Evolutionary conservation across 2,113 vertebrate genomes (phyloP), one percentile per base, ranked within the genome.

Genomic region (Zosterops hypoxanthus): DNA sequence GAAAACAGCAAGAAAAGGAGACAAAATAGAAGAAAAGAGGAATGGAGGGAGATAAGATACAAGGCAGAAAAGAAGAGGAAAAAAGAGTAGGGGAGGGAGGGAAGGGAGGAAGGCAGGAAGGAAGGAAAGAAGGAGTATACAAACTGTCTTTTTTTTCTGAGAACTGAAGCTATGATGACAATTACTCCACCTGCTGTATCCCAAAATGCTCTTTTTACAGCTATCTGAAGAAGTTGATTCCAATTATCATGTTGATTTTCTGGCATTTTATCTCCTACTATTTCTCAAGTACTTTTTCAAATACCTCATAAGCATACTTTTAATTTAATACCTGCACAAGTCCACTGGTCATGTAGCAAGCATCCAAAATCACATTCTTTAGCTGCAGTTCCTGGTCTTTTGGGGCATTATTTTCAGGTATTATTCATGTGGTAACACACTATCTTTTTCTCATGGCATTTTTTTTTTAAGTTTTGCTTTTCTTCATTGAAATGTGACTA

Each of bases 251-350:
- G 24, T 93, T 73, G 21, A 14, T 94, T 95, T 96, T 93, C 76
- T 88, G 75, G 68, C 15, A 81, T 55, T 84, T 88, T 86, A 82
- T 92, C 28, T 63, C 59, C 36, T 77, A 66, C 25, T 46, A 47
- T 95, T 97, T 85, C 94, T 53, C 47, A 95, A 82, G 31, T 46
- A 71, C 64, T 80, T 90, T 76, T 92, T 84, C 87, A 64, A 82
- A 55, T 39, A 66, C 55, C 78, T 93, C 52, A 47, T 20, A 42
- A 82, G 68, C 28, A 70, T 14, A 55, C 36, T 57, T 93, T 59
- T 76, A 79, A 68, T 46, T 89, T 68, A 85, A 88, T 57, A 39
- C 65, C 24, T 88, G 71, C 55, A 80, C 63, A 94, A 93, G 47
- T n/a, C 49, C 64, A 42, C 42, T 39, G 84, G 57, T 94, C 4